Evolutionary conservation across 2,888 invertebrate species (phyloP), one percentile per base, ranked within the genome.

Genomic region (Junonia oenone): DNA sequence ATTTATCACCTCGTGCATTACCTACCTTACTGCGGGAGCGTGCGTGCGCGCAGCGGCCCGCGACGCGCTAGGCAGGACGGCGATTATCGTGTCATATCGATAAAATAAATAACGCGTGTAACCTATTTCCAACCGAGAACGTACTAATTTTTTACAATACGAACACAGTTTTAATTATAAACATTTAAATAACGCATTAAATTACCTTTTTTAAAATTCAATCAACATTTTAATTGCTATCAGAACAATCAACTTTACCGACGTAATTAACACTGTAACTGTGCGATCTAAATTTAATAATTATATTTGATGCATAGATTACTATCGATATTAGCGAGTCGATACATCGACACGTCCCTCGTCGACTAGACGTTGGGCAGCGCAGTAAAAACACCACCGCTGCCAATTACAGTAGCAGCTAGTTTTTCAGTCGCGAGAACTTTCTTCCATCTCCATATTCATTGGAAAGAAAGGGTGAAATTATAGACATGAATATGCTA

Each of bases 401-500:
- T 71, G 72, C 78, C 85, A 83, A 86, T 86, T 88, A 85, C 76
- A 76, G 81, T 75, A 78, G 81, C 79, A 67, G 73, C 78, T 74
- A 80, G 81, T 85, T 85, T 86, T 83, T 84, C 73, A 75, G 63
- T 65, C 76, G 79, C 81, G 87, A 85, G 88, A 87, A 89, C 89
- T 89, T 89, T 89, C 89, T 88, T 84, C 80, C 61, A 87, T 84
- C 74, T 79, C 75, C 84, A 88, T 89, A 87, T 85, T 81, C 83
- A 84, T 81, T 74, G 73, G 74, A 83, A 85, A 84, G 86, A 89
- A 88, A 88, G 86, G 87, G 84, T 83, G 85, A 84, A 85, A 86
- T 87, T 86, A 86, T 80, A 78, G 71, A 68, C 68, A 84, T 86
- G 81, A 82, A 84, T 87, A 87, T 85, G 81, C 79, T 76, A 83